Evolutionary conservation across 2,888 invertebrate genomes (phyloP).

Genomic region (Alloscopus bannaensis): DNA sequence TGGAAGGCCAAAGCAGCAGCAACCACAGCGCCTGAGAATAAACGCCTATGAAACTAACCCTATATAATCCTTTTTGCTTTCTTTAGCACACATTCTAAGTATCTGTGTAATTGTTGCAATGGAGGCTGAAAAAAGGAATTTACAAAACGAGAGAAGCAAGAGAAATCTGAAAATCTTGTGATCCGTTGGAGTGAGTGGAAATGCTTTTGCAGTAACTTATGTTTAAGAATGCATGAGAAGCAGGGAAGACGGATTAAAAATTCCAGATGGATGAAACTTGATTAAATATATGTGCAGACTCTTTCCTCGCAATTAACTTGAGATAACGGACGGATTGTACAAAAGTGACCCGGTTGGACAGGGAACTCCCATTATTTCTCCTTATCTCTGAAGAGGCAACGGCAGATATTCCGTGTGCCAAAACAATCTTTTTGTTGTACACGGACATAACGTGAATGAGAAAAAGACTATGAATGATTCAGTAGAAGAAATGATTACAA

Average conservation of each 20-base stretch:
- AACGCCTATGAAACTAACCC: no score
- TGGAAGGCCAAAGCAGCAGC: no score
- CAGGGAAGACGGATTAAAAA: constrained; percentile 49
- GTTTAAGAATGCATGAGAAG: constrained; percentile 40
- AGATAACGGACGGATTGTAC: constrained; percentile 11
- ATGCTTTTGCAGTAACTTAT: constrained; percentile 46
- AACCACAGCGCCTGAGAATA: constrained; percentile 1
- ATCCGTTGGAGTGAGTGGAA: no score
- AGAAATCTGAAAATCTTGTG: no score
- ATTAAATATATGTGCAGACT: constrained; percentile 31
- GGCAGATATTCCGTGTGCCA: constrained; percentile 21
- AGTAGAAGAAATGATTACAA: no score
- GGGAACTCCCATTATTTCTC: constrained; percentile 13
- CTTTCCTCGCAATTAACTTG: constrained; percentile 23
- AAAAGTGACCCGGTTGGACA: constrained; percentile 38
- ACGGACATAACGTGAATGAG: no score
- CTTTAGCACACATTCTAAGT: not conserved
- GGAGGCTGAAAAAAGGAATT: no score
- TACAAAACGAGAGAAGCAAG: no score
- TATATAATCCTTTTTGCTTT: not conserved
- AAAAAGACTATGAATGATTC: no score
- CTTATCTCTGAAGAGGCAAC: constrained; percentile 21
- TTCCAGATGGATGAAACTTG: constrained; percentile 54
- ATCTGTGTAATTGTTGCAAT: not conserved
- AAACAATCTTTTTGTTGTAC: no score